Conservation (phyloP, 2,888 invertebrate genomes). For the Amphipyra tragopoginis region DNA sequence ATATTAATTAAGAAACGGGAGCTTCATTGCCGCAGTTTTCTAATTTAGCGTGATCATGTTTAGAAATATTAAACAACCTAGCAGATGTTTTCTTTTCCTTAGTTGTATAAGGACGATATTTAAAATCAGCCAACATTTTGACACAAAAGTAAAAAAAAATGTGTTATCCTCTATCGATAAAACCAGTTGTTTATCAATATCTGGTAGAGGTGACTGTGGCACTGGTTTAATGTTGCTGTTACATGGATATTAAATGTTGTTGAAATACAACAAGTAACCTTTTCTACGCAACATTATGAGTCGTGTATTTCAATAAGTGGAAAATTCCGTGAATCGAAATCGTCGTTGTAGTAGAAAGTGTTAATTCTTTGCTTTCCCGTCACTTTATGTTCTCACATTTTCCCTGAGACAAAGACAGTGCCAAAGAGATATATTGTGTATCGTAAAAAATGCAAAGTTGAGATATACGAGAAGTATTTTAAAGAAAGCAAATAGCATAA, state of each 20-base stretch:
- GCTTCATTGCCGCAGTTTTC: too few species aligned
- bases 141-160: constrained; percentile 2
- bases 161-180: constrained; percentile 13
- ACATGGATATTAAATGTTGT: constrained; percentile 36
- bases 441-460: constrained; percentile 31
- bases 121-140: too few species aligned
- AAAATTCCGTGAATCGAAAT: constrained; percentile 54
- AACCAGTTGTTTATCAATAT: constrained; percentile 48
- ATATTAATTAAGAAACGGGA: too few species aligned
- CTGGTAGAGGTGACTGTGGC: constrained; percentile 24
- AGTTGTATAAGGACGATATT: too few species aligned
- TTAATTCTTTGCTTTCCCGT: constrained; percentile 64
- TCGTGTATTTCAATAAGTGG: constrained; percentile 19
- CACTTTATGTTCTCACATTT: constrained; percentile 68
- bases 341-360: constrained; percentile 58
- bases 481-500: constrained; percentile 25
- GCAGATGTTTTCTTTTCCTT: too few species aligned
- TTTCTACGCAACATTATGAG: constrained; percentile 27
- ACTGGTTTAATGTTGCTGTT: constrained; percentile 30
- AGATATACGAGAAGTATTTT: background rate
- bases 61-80: too few species aligned
- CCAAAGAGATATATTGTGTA: constrained; percentile 30
- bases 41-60: too few species aligned
- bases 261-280: constrained; percentile 41
- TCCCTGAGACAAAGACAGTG: constrained; percentile 62